Evolutionary conservation across 2,797 vertebrate genomes (phyloP).

Genomic region (Triplophysa yarkandensis): DNA sequence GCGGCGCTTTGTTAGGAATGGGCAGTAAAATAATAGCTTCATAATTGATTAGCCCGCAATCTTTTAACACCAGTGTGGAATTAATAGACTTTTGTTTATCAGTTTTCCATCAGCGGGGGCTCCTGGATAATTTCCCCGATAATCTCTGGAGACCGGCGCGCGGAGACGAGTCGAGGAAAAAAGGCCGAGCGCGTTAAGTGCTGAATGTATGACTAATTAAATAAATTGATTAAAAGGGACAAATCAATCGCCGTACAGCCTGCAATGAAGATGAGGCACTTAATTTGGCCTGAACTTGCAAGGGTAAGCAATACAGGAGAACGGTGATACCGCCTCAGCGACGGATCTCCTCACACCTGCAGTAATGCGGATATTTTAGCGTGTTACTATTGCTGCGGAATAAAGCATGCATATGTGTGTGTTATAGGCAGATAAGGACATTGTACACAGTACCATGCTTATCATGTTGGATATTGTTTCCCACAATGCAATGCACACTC

Average conservation of each 20-base stretch:
- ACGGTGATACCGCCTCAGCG: conserved; percentile 30
- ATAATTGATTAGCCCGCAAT: conserved; percentile 49
- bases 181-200: conserved; percentile 53
- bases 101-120: conserved; percentile 49
- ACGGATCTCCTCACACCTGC: conserved; percentile 11
- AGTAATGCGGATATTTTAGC: not conserved
- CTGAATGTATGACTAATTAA: conserved; percentile 63
- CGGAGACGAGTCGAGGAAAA: conserved; percentile 53
- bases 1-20: conserved; percentile 21
- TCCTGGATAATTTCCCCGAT: conserved; percentile 55
- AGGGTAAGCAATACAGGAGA: conserved; percentile 58
- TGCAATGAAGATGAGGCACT: conserved; percentile 61
- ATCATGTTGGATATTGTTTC: not conserved
- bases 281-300: conserved; percentile 60
- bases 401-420: not conserved
- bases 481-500: not conserved
- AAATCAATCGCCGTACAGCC: conserved; percentile 61
- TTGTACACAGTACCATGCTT: too few relatives aligned
- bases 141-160: conserved; percentile 55
- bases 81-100: conserved; percentile 61
- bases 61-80: conserved; percentile 46
- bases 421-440: too few relatives aligned
- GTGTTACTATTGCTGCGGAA: not conserved
- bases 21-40: conserved; percentile 31
- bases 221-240: conserved; percentile 62